These are phyloP conservation scores for Nomada fucata DNA, from an alignment of 2,888 invertebrate genomes.

Conservation along the genomic window DNA sequence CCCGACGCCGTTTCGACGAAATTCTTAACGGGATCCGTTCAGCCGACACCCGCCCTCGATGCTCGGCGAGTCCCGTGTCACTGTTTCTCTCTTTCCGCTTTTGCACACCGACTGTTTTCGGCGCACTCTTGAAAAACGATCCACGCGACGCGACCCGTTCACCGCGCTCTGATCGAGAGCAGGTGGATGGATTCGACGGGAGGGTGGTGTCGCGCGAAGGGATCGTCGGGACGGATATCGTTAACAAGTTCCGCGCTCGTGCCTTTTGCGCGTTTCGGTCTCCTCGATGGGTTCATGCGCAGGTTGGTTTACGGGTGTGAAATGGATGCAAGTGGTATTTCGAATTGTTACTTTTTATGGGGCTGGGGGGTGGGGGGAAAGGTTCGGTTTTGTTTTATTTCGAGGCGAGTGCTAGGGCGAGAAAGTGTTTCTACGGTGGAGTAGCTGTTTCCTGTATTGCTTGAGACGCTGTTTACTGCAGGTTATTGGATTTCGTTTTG, in stretches of 20 bases:
- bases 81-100: background rate
- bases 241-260: slow-evolving; percentile 32
- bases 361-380: too few relatives aligned
- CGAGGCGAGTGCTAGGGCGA: too few relatives aligned
- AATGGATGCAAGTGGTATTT: background rate
- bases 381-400: too few relatives aligned
- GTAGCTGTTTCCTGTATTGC: too few relatives aligned
- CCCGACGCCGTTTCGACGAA: slow-evolving; percentile 23
- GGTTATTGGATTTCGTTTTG: too few relatives aligned
- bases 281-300: background rate
- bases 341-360: too few relatives aligned
- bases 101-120: background rate
- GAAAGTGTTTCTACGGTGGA: too few relatives aligned
- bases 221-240: slow-evolving; percentile 23
- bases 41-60: background rate
- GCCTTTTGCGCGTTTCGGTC: background rate
- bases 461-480: too few relatives aligned
- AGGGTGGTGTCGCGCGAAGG: slow-evolving; percentile 21
- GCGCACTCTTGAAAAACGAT: slow-evolving; percentile 29
- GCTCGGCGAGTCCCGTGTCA: background rate
- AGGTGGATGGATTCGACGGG: slow-evolving; percentile 47
- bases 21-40: slow-evolving; percentile 49
- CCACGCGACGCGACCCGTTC: slow-evolving; percentile 36
- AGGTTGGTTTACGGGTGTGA: background rate
- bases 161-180: background rate